phyloP scores from a whole-genome alignment of 2,888 invertebrate species.

The Labia minor region DNA sequence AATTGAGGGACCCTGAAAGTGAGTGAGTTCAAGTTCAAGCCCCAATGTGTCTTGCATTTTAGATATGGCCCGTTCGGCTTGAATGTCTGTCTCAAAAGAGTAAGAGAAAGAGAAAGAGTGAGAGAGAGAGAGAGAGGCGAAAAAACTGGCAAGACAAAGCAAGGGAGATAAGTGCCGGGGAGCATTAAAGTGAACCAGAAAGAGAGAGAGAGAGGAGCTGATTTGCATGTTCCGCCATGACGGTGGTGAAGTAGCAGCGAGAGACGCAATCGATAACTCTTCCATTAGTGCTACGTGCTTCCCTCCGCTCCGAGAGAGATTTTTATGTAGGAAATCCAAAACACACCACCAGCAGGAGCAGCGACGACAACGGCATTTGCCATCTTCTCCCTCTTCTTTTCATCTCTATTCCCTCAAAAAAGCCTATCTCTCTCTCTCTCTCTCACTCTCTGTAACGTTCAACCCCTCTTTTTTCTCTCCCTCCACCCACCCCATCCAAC shows the following conservation, averaged over 20 bases:
- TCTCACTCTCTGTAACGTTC: too few relatives aligned
- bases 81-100: neutral
- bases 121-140: too few relatives aligned
- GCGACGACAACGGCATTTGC: neutral
- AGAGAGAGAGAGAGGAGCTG: neutral
- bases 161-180: neutral
- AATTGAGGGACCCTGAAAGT: neutral
- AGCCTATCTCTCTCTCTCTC: too few relatives aligned
- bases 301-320: neutral
- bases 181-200: neutral
- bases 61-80: neutral
- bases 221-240: constrained; percentile 7
- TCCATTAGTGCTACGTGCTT: constrained; percentile 5
- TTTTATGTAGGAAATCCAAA: constrained; percentile 6
- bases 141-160: neutral
- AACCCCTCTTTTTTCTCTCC: too few relatives aligned
- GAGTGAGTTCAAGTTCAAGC: neutral
- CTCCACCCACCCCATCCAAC: too few relatives aligned
- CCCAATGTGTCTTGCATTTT: neutral
- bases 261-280: constrained; percentile 6
- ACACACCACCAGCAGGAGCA: neutral
- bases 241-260: neutral
- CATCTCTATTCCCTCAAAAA: neutral
- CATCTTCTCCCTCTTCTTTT: neutral
- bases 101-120: too few relatives aligned